Conservation (phyloP, 2,113 vertebrate genomes). For the Amphilophus citrinellus region DNA sequence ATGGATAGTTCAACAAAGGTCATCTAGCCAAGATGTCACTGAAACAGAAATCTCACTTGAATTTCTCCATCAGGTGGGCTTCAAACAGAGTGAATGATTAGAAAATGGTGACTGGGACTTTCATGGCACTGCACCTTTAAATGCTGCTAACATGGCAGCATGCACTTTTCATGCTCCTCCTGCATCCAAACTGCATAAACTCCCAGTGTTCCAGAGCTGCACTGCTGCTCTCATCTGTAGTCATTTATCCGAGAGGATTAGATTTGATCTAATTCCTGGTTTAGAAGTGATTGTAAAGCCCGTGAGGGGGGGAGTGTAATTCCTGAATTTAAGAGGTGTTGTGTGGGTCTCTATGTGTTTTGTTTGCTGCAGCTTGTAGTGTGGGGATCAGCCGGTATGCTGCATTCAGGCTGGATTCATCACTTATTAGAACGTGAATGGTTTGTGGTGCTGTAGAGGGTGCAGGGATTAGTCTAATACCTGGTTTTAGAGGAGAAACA, state of each 20-base stretch:
- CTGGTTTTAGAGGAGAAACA: slow-evolving; percentile 36
- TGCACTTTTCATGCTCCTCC: background rate
- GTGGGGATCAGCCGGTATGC: slow-evolving; percentile 15
- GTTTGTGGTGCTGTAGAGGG: background rate
- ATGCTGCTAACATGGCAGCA: background rate
- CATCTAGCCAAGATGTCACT: background rate
- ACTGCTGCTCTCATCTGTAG: background rate
- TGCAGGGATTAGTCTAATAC: slow-evolving; percentile 41
- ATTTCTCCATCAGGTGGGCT: background rate
- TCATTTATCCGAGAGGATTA: background rate
- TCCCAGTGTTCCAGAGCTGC: background rate
- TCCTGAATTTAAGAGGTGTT: slow-evolving; percentile 3
- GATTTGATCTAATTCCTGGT: slow-evolving; percentile 20
- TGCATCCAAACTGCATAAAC: background rate
- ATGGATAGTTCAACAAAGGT: no score
- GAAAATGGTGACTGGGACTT: background rate
- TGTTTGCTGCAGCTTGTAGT: background rate
- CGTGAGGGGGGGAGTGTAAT: background rate
- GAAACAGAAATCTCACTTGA: background rate
- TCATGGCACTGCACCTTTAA: background rate
- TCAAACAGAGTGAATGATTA: background rate
- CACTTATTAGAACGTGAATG: slow-evolving; percentile 1
- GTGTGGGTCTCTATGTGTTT: slow-evolving; percentile 2
- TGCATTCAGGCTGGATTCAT: background rate
- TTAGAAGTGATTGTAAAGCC: background rate